Evolutionary conservation across 1,140 invertebrate genomes (phyloP).

Genomic region (Achroia grisella): DNA sequence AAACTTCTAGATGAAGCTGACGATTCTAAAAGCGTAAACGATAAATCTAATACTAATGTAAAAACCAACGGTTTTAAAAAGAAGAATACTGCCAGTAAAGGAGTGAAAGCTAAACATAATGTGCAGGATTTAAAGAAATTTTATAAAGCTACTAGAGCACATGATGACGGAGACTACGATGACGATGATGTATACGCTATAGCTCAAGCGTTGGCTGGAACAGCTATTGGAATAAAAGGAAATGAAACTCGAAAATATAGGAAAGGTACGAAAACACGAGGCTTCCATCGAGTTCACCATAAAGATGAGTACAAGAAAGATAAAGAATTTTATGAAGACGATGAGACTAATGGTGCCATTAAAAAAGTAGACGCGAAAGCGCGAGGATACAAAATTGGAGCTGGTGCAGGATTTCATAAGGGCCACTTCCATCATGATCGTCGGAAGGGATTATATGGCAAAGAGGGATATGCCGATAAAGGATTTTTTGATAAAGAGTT

Average conservation of each 20-base stretch:
- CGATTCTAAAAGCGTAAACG: constrained; percentile 4
- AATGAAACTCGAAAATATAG: constrained; percentile 72
- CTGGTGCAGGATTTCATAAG: constrained; percentile 73
- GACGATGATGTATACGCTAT: constrained; percentile 50
- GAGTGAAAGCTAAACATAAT: constrained; percentile 53
- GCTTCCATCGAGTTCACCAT: constrained; percentile 80
- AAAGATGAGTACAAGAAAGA: constrained; percentile 85
- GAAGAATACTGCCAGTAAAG: constrained; percentile 65
- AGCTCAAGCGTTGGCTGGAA: constrained; percentile 40
- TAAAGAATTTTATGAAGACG: constrained; percentile 80
- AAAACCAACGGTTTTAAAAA: constrained; percentile 37
- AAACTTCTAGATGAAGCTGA: constrained; percentile 31
- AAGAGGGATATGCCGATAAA: constrained; percentile 69
- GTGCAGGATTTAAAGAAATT: constrained; percentile 59
- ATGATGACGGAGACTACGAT: constrained; percentile 50
- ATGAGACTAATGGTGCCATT: constrained; percentile 76
- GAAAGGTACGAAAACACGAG: constrained; percentile 80
- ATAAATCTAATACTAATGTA: constrained; percentile 18
- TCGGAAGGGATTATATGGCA: constrained; percentile 60
- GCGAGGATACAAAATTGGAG: constrained; percentile 55
- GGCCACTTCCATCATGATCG: constrained; percentile 68
- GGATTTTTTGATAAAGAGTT: constrained; percentile 63
- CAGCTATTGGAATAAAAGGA: constrained; percentile 55
- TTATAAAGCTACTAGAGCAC: constrained; percentile 47
- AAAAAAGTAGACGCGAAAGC: constrained; percentile 75